A percentile compares a stretch with the other conserved stretches of the same genome.
Conservation (phyloP, 1,140 invertebrate species). For the Tetragonula clypearis region DNA sequence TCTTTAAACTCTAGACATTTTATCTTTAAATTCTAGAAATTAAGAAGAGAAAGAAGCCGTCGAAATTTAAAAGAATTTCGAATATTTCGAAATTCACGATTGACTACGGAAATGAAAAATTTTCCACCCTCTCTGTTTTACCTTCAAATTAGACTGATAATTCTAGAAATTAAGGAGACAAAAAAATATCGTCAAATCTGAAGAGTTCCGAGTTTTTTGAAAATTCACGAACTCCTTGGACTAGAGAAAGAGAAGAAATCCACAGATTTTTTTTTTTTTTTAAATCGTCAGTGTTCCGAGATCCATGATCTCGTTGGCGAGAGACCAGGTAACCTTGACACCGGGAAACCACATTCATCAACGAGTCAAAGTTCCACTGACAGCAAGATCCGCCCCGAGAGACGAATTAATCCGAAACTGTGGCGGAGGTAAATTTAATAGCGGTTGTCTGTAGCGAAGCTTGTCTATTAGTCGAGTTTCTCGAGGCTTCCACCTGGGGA, state of each 20-base stretch:
- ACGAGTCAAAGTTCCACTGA: neutral
- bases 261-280: too few species aligned
- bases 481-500: neutral
- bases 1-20: too few species aligned
- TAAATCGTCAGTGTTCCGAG: too few species aligned
- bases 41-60: neutral
- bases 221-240: too few species aligned
- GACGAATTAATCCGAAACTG: constrained; percentile 3
- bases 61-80: neutral
- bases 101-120: too few species aligned
- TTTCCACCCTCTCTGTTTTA: too few species aligned
- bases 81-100: neutral
- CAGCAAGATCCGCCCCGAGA: neutral
- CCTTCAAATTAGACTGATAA: too few species aligned
- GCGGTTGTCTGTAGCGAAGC: neutral
- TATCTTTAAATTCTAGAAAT: neutral
- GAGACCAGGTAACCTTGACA: neutral
- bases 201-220: too few species aligned
- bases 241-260: too few species aligned
- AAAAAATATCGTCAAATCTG: too few species aligned
- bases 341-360: neutral
- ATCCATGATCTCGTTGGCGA: neutral
- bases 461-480: constrained; percentile 1
- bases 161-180: too few species aligned
- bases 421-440: constrained; percentile 10